These are phyloP conservation scores for Lochmaea crataegi DNA, from an alignment of 2,888 invertebrate genomes.

Conservation along the genomic window DNA sequence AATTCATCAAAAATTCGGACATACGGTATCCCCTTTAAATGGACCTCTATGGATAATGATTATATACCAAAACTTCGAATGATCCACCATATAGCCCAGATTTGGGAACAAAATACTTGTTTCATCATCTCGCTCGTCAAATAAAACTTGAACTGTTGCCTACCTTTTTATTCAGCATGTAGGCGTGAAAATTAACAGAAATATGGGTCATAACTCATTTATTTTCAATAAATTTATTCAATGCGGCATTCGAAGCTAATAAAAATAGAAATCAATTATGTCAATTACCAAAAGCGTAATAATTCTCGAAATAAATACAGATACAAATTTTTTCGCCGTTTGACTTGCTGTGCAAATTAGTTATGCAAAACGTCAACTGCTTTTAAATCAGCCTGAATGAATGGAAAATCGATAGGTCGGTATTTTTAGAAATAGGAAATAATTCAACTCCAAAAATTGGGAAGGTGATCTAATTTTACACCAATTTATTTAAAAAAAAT, in stretches of 20 bases:
- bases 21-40: no score
- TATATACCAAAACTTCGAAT: no score
- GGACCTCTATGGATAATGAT: no score
- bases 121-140: no score
- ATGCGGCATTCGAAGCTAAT: neutral
- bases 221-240: neutral
- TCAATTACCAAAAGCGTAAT: neutral
- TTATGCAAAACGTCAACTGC: neutral
- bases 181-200: no score
- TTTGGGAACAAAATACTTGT: no score
- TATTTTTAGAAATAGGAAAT: slow-evolving; percentile 8
- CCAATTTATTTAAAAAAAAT: no score
- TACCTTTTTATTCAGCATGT: no score
- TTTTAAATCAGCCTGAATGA: slow-evolving; percentile 2
- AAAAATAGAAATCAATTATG: neutral
- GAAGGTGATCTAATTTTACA: neutral
- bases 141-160: no score
- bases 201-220: no score
- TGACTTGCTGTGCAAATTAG: neutral
- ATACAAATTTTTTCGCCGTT: neutral
- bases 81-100: no score
- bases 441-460: neutral
- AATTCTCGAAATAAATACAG: neutral
- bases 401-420: neutral
- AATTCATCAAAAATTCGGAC: no score